Evolutionary conservation across 2,797 vertebrate genomes (phyloP).

Genomic region (Pantherophis alleghaniensis): DNA sequence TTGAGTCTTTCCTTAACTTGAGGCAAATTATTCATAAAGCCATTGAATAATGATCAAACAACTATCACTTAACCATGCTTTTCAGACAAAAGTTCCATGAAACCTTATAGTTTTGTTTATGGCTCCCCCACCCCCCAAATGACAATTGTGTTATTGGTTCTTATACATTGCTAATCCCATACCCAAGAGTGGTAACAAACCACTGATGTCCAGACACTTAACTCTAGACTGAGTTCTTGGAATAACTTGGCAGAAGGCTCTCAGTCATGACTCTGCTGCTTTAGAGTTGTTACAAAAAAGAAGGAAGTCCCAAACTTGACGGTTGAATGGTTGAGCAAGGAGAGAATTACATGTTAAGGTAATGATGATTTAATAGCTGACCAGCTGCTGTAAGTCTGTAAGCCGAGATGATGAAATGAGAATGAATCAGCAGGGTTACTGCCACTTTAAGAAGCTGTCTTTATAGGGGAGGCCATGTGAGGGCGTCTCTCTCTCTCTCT

Average conservation of each 20-base stretch:
- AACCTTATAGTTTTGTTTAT: not conserved
- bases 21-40: not conserved
- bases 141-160: not conserved
- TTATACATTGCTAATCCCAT: not conserved
- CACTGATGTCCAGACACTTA: not conserved
- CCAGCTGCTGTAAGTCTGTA: too few species aligned
- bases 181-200: not conserved
- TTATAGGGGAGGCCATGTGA: too few species aligned
- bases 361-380: too few species aligned
- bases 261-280: not conserved
- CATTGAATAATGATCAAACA: not conserved
- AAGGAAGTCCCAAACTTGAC: not conserved
- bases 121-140: not conserved
- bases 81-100: not conserved
- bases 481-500: too few species aligned
- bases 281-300: not conserved
- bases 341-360: not conserved
- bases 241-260: not conserved
- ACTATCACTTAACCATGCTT: not conserved
- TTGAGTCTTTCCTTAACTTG: constrained; percentile 12
- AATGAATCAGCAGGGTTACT: too few species aligned
- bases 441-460: too few species aligned
- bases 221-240: not conserved
- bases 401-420: too few species aligned
- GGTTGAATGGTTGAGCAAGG: not conserved